Base-by-base conservation (phyloP, 2,113 vertebrate species). In the Pelobates fuscus region DNA sequence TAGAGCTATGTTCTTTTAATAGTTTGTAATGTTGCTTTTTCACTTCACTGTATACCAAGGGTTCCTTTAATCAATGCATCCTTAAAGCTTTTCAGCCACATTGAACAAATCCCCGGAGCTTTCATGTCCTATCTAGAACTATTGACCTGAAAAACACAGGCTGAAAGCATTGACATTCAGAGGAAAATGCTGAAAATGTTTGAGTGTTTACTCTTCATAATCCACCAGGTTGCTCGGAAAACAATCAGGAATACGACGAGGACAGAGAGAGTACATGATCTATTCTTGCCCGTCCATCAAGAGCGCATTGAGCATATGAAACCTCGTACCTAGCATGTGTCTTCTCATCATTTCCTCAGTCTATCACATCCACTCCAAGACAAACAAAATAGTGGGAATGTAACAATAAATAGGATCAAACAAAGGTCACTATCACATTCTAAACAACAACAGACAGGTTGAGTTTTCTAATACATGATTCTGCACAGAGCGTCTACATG, bases 341-440 rank as follows among this genome's bases (percentile, higher is more conserved):
- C 46, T 27, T 27, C 26, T 52, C 61, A 29, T 60, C 15, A 20
- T 17, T 29, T 46, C 43, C 61, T 65, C 37, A 41, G 21, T 20
- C 37, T 44, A 15, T 23, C 72, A 60, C 25, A 60, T 10, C 32
- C 63, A 60, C 60, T 76, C 72, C 62, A 73, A 17, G 71, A 55
- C 71, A 67, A 75, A 75, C 71, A 76, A 24, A 67, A 60, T 46
- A 52, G 63, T 32, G 37, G 8, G 6, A 67, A 76, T 32, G 21
- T 24, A 67, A 76, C 71, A 57, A 30, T 62, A 71, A 49, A 62
- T 66, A 66, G 43, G 37, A 46, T 76, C 25, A 25, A 70, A 60
- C 55, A 58, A 32, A 76, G 23, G 41, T 76, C 72, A 76, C 72
- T 67, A 76, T 67, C 72, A 76, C 72, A 67, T 58, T 60, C 8